phyloP scores from a whole-genome alignment of 2,888 invertebrate genomes.

The Drosophila paranaensis region DNA sequence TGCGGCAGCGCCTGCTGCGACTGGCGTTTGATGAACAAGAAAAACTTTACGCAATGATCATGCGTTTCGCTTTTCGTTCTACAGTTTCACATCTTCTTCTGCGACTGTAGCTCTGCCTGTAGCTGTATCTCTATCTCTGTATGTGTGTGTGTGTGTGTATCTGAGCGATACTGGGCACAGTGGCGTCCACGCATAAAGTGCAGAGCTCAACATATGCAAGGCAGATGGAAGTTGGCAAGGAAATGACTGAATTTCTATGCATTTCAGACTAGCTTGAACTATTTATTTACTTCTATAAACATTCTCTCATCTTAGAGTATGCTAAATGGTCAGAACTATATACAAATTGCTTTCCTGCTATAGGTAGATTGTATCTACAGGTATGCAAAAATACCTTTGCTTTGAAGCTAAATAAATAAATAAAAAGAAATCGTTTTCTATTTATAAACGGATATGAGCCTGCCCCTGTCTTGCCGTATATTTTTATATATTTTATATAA shows the following conservation, averaged over 20 bases:
- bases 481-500: neutral
- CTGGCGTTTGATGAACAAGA: conserved; percentile 34
- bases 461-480: neutral
- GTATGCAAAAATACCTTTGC: neutral
- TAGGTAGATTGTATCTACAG: neutral
- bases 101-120: neutral
- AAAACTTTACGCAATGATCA: conserved; percentile 76
- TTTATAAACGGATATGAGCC: neutral
- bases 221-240: no score
- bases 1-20: conserved; percentile 19
- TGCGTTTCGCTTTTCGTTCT: conserved; percentile 65
- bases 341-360: no score
- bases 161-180: conserved; percentile 33
- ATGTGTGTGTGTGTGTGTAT: neutral
- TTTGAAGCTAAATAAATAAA: neutral
- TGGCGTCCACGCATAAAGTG: conserved; percentile 36
- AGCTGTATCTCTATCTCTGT: neutral
- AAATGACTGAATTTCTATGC: neutral
- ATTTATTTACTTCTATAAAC: no score
- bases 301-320: no score
- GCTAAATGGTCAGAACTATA: neutral
- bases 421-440: neutral
- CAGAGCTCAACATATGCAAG: neutral
- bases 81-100: conserved; percentile 67
- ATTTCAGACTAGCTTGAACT: no score